These are phyloP conservation scores for Andricus quercusramuli DNA, from an alignment of 2,888 invertebrate genomes.

Conservation along the genomic window DNA sequence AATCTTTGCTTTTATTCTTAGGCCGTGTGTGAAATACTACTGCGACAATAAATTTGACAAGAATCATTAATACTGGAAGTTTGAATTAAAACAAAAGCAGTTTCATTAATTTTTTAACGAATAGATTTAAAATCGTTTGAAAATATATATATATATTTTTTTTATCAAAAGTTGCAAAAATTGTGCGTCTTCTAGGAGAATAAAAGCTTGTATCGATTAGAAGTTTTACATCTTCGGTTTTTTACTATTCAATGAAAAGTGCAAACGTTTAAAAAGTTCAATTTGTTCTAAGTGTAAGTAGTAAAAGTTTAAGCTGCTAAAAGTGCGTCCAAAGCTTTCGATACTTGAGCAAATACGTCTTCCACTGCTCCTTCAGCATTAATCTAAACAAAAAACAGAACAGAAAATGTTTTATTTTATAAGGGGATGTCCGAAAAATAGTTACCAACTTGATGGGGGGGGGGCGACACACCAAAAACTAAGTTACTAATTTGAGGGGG, in stretches of 20 bases:
- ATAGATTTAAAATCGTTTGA: neutral
- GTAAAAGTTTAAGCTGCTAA: constrained; percentile 54
- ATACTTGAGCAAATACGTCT: constrained; percentile 88
- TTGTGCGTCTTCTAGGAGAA: neutral
- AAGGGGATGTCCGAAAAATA: no score
- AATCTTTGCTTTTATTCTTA: neutral
- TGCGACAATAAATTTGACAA: neutral
- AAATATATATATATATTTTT: neutral
- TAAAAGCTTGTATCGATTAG: neutral
- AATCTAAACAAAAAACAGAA: constrained; percentile 83
- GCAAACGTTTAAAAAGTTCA: neutral
- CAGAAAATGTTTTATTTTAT: constrained; percentile 27
- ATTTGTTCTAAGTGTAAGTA: neutral
- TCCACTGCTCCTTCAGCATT: constrained; percentile 89
- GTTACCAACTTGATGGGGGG: no score
- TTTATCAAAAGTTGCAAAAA: neutral
- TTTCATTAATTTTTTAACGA: neutral
- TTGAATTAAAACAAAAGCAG: neutral
- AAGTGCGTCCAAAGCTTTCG: constrained; percentile 70
- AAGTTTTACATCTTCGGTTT: neutral
- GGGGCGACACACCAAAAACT: no score
- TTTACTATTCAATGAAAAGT: neutral
- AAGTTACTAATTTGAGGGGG: no score
- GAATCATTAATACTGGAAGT: constrained; percentile 19
- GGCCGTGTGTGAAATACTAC: constrained; percentile 13